Percentiles rank a stretch among this genome's conserved stretches.
Evolutionary conservation across 2,113 vertebrate species (phyloP).

Genomic region (Microtus pennsylvanicus): DNA sequence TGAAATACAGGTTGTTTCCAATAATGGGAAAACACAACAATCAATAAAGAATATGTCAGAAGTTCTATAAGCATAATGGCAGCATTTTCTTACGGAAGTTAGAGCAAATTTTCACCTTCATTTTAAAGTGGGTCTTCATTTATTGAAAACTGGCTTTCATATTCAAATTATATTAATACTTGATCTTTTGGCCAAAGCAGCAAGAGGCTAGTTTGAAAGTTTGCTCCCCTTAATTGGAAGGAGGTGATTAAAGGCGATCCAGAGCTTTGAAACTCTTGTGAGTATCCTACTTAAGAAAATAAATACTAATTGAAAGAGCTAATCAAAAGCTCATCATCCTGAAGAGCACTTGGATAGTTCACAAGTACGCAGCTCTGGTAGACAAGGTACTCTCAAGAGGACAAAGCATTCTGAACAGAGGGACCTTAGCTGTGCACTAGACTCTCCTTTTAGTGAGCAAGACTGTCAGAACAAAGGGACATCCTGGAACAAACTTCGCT

Average conservation of each 20-base stretch:
- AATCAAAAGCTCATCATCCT: constrained; percentile 80
- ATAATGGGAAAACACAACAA: constrained; percentile 63
- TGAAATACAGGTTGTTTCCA: constrained; percentile 46
- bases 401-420: constrained; percentile 44
- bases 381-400: constrained; percentile 59
- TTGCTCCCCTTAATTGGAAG: constrained; percentile 86
- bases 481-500: constrained; percentile 28
- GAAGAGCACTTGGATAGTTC: constrained; percentile 74
- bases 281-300: constrained; percentile 79
- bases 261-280: constrained; percentile 82
- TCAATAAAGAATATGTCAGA: constrained; percentile 77
- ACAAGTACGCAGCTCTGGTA: constrained; percentile 69
- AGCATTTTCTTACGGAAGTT: constrained; percentile 81
- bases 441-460: neutral
- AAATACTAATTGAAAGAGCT: constrained; percentile 81
- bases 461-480: constrained; percentile 33
- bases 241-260: constrained; percentile 83
- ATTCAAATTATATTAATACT: constrained; percentile 85
- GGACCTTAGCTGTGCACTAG: constrained; percentile 22
- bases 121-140: constrained; percentile 80
- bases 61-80: constrained; percentile 77
- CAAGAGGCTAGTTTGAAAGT: constrained; percentile 84
- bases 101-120: constrained; percentile 84
- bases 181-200: constrained; percentile 86
- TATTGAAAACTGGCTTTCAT: constrained; percentile 82